Evolutionary conservation across 2,113 vertebrate genomes (phyloP).

Genomic region (Falco punctatus): DNA sequence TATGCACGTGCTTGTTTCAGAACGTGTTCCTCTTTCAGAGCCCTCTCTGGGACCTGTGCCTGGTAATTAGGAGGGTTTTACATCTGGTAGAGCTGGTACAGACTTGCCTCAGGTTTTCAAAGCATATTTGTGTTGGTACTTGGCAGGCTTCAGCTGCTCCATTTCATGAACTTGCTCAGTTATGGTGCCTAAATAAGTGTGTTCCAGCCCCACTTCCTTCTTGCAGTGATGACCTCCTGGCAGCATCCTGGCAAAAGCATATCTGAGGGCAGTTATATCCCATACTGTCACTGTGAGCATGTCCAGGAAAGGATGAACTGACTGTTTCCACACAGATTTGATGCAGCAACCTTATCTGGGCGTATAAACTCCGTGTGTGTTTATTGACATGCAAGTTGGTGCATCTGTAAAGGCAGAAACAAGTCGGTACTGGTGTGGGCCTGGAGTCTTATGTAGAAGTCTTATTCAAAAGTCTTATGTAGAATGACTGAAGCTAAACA

Average conservation of each 20-base stretch:
- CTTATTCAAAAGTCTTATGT: neutral
- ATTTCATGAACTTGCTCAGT: neutral
- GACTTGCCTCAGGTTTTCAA: neutral
- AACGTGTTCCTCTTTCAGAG: neutral
- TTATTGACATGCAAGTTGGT: accelerated
- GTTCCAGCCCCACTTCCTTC: neutral
- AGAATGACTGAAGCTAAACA: neutral
- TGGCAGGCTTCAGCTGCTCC: neutral
- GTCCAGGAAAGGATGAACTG: accelerated
- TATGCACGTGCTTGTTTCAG: neutral
- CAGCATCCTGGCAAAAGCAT: neutral
- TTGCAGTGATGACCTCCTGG: neutral
- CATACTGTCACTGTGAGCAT: accelerated
- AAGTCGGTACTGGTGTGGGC: neutral
- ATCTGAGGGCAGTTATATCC: neutral
- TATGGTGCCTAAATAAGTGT: neutral
- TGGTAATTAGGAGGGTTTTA: neutral
- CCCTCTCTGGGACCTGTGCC: neutral
- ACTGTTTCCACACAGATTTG: accelerated
- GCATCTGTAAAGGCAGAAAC: neutral
- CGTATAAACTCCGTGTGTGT: accelerated
- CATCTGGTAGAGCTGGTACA: constrained; percentile 3
- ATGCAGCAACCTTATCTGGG: neutral
- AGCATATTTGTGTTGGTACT: neutral
- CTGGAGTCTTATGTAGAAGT: no score